These are phyloP conservation scores for Linnaemya vulpina DNA, from an alignment of 2,888 invertebrate species.

Conservation along the genomic window DNA sequence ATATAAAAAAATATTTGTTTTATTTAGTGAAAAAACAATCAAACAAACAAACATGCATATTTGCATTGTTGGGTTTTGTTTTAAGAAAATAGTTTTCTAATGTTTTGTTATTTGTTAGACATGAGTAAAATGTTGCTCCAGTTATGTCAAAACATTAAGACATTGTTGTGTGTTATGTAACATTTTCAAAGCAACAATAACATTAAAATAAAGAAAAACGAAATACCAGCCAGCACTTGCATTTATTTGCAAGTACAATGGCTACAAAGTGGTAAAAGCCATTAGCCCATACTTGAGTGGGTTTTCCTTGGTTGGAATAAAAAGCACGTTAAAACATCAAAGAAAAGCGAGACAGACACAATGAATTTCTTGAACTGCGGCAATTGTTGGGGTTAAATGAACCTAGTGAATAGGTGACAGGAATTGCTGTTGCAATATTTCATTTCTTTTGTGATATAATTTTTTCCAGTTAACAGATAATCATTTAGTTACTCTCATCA, in stretches of 20 bases:
- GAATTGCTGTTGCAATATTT: slow-evolving; percentile 21
- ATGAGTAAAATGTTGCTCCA: slow-evolving; percentile 71
- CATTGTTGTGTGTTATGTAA: slow-evolving; percentile 69
- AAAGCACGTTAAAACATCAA: slow-evolving; percentile 25
- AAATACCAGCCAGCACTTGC: slow-evolving; percentile 1
- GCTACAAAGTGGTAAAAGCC: slow-evolving; percentile 21
- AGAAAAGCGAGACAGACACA: slow-evolving; percentile 11
- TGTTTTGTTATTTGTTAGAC: slow-evolving; percentile 56
- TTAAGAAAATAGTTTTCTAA: slow-evolving; percentile 60
- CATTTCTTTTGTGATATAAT: not conserved
- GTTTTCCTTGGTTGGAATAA: slow-evolving; percentile 25
- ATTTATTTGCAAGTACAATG: slow-evolving; percentile 1
- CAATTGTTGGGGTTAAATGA: slow-evolving; percentile 28
- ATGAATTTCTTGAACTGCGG: not conserved
- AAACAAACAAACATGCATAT: slow-evolving; percentile 3
- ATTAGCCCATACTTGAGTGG: slow-evolving; percentile 50
- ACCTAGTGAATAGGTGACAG: slow-evolving; percentile 33
- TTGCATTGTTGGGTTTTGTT: slow-evolving; percentile 56
- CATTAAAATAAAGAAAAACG: slow-evolving; percentile 16
- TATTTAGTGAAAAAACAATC: slow-evolving; percentile 2
- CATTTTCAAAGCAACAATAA: slow-evolving; percentile 27
- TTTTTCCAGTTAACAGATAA: not conserved
- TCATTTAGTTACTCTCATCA: too few species aligned
- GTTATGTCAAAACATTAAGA: slow-evolving; percentile 71
- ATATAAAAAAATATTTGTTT: slow-evolving; percentile 34